Percentiles rank a stretch among this genome's conserved stretches.
These are phyloP conservation scores for Python bivittatus DNA, from an alignment of 2,113 vertebrate genomes.

Conservation along the genomic window DNA sequence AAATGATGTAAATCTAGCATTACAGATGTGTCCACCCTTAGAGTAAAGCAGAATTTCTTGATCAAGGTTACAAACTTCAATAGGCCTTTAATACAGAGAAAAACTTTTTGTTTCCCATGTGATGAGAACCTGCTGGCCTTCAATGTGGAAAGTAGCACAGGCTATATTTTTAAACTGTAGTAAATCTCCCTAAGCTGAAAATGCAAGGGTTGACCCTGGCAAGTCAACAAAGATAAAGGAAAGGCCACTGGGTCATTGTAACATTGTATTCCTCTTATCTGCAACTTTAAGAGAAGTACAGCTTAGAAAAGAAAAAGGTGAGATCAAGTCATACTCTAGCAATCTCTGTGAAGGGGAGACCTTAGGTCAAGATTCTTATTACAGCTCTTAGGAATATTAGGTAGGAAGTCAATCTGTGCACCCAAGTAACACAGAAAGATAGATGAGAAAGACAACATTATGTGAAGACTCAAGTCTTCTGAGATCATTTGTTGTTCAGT, in stretches of 20 bases:
- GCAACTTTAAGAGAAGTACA: neutral
- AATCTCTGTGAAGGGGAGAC: neutral
- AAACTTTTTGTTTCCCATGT: neutral
- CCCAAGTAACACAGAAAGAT: neutral
- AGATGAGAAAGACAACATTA: neutral
- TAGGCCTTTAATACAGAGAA: neutral
- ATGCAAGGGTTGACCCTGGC: neutral
- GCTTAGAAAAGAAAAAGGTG: neutral
- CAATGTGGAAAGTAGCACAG: neutral
- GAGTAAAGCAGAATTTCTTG: neutral
- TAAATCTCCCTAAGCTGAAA: neutral
- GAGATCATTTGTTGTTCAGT: too few relatives aligned
- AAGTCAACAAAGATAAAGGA: neutral
- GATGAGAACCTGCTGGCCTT: slow-evolving; percentile 9
- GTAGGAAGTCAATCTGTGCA: neutral
- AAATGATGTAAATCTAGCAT: neutral
- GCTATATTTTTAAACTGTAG: neutral
- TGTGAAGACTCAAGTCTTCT: neutral
- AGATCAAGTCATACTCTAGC: neutral
- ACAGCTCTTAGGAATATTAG: neutral
- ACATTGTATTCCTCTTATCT: neutral
- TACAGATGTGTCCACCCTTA: neutral
- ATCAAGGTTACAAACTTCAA: neutral
- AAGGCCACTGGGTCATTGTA: neutral
- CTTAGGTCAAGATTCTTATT: neutral